Base-by-base conservation (phyloP, 2,888 invertebrate genomes). In the Clostera curtula region DNA sequence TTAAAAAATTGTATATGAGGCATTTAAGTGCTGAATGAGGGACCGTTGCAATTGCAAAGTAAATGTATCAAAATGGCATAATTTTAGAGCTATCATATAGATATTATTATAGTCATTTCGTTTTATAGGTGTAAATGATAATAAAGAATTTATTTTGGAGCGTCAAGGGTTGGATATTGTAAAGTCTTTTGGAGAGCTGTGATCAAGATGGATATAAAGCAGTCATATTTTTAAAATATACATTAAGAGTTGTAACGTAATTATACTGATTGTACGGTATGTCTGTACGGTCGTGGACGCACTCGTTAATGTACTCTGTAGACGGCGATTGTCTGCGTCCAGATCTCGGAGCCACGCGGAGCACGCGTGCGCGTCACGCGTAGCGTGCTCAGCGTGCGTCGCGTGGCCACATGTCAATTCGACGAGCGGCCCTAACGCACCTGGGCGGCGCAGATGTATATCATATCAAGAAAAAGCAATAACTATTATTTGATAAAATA, bases 31-130 rank as follows among this genome's bases (percentile, higher is more conserved):
- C 82, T 75, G 77, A 66, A 73, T 63, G 82, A 80, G 82, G 82
- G 82, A 83, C 82, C 82, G 82, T 82, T 83, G 82, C 82, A 83
- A 83, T 82, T 72, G 82, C 82, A 82, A 80, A 79, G 67, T 79
- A 73, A 76, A 77, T 79, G 75, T 82, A 82, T 76, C 72, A 74
- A 83, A 80, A 82, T 79, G 77, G 82, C 82, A 82, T 82, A 83
- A 82, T 82, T 77, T 76, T 83, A 82, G 79, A 73, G 70, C 72
- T 80, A 83, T 80, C 67, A 64, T 77, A 82, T 77, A 74, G 58
- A 72, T 80, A 80, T 67, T n/a, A n/a, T n/a, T 69, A 70, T 80
- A 83, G 82, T 82, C 80, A 80, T 83, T 83, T 82, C 72, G 74
- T 80, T 83, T 80, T 73, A 70, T 82, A 79, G 82, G 75, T 79